phyloP scores from a whole-genome alignment of 2,113 vertebrate species.

The Electrona antarctica region DNA sequence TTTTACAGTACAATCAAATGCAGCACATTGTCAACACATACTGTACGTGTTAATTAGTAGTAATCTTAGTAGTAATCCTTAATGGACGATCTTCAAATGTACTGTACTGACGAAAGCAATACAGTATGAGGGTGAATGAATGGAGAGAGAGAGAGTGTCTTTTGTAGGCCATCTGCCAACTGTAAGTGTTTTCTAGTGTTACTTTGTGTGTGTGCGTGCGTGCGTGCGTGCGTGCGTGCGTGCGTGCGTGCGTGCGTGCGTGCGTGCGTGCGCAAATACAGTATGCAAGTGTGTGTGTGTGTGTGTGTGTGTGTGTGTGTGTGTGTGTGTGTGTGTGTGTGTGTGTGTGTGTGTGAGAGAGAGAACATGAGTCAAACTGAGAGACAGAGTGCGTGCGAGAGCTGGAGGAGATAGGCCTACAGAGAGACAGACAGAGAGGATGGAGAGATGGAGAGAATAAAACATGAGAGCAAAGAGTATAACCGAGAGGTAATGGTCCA shows the following conservation, averaged over 20 bases:
- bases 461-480: constrained; percentile 32
- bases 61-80: too few species aligned
- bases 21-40: too few species aligned
- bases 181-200: too few species aligned
- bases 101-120: too few species aligned
- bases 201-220: background rate
- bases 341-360: too few species aligned
- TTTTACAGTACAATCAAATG: too few species aligned
- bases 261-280: too few species aligned
- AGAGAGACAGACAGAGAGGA: background rate
- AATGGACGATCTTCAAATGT: too few species aligned
- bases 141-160: background rate
- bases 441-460: background rate
- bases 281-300: too few species aligned
- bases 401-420: background rate
- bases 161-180: too few species aligned
- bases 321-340: background rate
- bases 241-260: background rate
- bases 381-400: background rate
- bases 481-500: constrained; percentile 59
- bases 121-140: background rate
- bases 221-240: background rate
- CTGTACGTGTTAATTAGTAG: too few species aligned
- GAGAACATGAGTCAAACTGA: background rate
- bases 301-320: background rate